Evolutionary conservation across 1,140 invertebrate species (phyloP).

Genomic region (Magallana angulata): DNA sequence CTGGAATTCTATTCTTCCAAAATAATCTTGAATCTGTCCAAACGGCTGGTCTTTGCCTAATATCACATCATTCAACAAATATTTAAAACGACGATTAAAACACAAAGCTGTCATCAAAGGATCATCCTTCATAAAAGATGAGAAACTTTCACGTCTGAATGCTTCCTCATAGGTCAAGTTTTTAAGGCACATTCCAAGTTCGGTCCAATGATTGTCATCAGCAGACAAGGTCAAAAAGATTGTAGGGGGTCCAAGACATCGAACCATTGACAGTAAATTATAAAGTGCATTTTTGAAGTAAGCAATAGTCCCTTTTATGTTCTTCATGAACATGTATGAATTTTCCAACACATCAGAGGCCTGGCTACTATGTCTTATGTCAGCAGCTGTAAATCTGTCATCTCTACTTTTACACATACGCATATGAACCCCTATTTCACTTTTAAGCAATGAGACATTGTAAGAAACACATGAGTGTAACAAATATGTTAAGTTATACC

Average conservation of each 20-base stretch:
- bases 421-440: slow-evolving; percentile 49
- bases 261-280: slow-evolving; percentile 47
- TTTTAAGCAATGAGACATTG: slow-evolving; percentile 37
- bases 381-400: slow-evolving; percentile 22
- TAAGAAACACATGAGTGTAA: slow-evolving; percentile 38
- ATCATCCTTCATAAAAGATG: not conserved
- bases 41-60: slow-evolving; percentile 42
- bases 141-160: not conserved
- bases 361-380: not conserved
- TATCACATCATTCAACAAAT: slow-evolving; percentile 55
- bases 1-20: slow-evolving; percentile 58
- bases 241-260: slow-evolving; percentile 50
- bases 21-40: slow-evolving; percentile 56
- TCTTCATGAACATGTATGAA: slow-evolving; percentile 59
- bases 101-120: slow-evolving; percentile 51
- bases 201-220: slow-evolving; percentile 59
- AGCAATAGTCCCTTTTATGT: slow-evolving; percentile 47
- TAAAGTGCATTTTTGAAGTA: slow-evolving; percentile 48
- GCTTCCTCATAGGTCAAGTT: slow-evolving; percentile 30
- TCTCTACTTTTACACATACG: slow-evolving; percentile 29
- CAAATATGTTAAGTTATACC: slow-evolving; percentile 51
- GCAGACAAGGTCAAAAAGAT: slow-evolving; percentile 56
- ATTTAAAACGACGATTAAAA: slow-evolving; percentile 57
- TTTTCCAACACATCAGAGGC: slow-evolving; percentile 31
- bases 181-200: slow-evolving; percentile 50